Conservation (phyloP, 2,113 vertebrate species). For the Crotalus helleri region DNA sequence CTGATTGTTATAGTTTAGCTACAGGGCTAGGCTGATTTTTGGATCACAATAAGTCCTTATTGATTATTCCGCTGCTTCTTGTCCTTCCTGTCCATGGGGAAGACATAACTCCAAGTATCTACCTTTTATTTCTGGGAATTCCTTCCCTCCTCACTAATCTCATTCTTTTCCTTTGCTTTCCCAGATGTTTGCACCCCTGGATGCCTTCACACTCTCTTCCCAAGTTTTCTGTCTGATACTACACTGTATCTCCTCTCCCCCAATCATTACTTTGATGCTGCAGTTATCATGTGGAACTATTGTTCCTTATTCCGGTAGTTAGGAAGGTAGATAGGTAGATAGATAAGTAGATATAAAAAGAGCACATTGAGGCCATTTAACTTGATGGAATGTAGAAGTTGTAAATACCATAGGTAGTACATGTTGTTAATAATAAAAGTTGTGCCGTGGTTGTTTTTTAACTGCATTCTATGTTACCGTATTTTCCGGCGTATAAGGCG, state of each 20-base stretch:
- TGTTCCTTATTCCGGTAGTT: background rate
- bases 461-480: background rate
- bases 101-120: background rate
- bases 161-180: background rate
- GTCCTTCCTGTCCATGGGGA: background rate
- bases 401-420: background rate
- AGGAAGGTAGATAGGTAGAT: background rate
- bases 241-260: background rate
- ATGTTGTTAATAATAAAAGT: background rate
- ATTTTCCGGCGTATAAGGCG: too few relatives aligned
- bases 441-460: background rate
- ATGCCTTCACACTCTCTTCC: background rate
- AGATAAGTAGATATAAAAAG: background rate
- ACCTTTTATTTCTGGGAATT: background rate
- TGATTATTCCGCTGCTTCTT: background rate
- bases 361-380: background rate
- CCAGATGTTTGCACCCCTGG: background rate
- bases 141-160: background rate
- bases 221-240: background rate
- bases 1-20: background rate
- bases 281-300: background rate
- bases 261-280: background rate
- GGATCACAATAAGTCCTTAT: background rate
- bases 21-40: background rate
- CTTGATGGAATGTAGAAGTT: background rate